A percentile compares a stretch with the other conserved stretches of the same genome.
phyloP scores from a whole-genome alignment of 2,888 invertebrate species.

The Halictus ligatus region DNA sequence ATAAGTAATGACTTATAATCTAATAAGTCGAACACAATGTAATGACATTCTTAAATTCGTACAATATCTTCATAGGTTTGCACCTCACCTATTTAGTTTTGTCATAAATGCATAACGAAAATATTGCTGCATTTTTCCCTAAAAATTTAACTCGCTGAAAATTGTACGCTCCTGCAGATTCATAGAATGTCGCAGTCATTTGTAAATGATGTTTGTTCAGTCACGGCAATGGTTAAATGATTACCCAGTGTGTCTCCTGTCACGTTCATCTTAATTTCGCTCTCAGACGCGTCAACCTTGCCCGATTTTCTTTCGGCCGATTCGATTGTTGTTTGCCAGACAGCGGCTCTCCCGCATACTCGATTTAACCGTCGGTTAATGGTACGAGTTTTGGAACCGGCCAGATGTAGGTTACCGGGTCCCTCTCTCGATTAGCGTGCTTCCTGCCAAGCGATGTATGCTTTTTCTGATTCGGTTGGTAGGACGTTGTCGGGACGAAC shows the following conservation, averaged over 20 bases:
- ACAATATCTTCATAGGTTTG: background rate
- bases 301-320: background rate
- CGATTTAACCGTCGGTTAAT: slow-evolving; percentile 24
- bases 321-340: slow-evolving; percentile 2
- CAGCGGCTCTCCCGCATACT: background rate
- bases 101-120: too few species aligned
- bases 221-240: background rate
- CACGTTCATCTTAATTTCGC: background rate
- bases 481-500: background rate
- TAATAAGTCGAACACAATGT: too few species aligned
- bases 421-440: slow-evolving; percentile 13
- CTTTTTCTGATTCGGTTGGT: slow-evolving; percentile 1
- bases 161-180: background rate
- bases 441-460: slow-evolving; percentile 29
- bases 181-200: background rate
- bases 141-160: too few species aligned
- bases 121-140: too few species aligned
- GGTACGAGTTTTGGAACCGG: slow-evolving; percentile 6
- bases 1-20: too few species aligned
- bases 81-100: too few species aligned
- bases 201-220: background rate
- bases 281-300: background rate
- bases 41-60: background rate
- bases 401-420: slow-evolving; percentile 37
- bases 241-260: background rate